phyloP scores from a whole-genome alignment of 1,140 invertebrate genomes.

The Lineus longissimus region DNA sequence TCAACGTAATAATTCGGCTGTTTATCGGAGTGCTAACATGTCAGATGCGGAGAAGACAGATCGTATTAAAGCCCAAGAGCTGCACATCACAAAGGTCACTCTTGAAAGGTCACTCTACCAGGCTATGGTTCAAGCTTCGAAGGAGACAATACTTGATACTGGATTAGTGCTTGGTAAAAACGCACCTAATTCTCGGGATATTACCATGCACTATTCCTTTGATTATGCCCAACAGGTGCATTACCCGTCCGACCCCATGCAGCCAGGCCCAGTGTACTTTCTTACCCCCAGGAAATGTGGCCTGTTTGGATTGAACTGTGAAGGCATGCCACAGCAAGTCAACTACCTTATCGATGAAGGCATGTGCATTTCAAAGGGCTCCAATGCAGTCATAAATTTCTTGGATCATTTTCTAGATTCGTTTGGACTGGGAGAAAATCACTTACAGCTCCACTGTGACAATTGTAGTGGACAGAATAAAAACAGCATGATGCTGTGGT shows the following conservation, averaged over 20 bases:
- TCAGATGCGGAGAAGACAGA: conserved; percentile 4
- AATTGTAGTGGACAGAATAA: conserved; percentile 35
- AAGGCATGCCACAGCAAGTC: conserved; percentile 21
- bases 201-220: conserved; percentile 29
- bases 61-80: conserved; percentile 2
- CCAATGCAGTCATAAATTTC: conserved; percentile 27
- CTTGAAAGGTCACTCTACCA: background rate
- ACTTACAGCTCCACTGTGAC: conserved; percentile 24
- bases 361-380: conserved; percentile 20
- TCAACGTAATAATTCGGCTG: conserved; percentile 8
- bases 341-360: conserved; percentile 26
- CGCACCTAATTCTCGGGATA: background rate
- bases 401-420: conserved; percentile 26
- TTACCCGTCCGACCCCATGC: conserved; percentile 21
- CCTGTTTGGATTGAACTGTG: conserved; percentile 28
- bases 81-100: conserved; percentile 3
- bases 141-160: background rate
- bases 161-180: background rate
- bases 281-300: conserved; percentile 26
- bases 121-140: background rate
- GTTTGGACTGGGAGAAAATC: conserved; percentile 26
- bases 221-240: conserved; percentile 35
- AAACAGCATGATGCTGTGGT: conserved; percentile 29
- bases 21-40: conserved; percentile 6
- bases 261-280: conserved; percentile 29